Evolutionary conservation across 2,113 vertebrate genomes (phyloP), one percentile per base, ranked within the genome.

Genomic region (Centropus bengalensis): DNA sequence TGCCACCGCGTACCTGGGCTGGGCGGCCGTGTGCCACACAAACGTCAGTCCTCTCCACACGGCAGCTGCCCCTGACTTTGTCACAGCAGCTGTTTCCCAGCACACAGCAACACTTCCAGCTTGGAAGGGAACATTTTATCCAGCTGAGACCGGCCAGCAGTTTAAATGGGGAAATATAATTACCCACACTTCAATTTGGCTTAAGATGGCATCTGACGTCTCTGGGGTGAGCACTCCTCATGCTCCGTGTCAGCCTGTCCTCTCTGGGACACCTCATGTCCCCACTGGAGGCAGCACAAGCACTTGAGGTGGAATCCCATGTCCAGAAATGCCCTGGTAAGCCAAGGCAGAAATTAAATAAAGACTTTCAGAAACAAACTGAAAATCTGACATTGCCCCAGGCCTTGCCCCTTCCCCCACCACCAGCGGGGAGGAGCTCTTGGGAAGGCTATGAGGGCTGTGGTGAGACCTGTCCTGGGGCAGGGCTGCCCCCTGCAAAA

Each of bases 111-210:
- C 66, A 8, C 62, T 91, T 95, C 81, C 85, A 86, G 62, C 84
- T 71, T 85, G 67, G 87, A 92, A 89, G 89, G 87, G 93, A 95
- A 94, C 93, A 89, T 89, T 95, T 94, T 95, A 92, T 94, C 84
- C 95, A 91, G 30, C 71, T 70, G 78, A 92, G 81, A 73, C 40
- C 92, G 81, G 7, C 58, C 21, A 5, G 55, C 75, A 86, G 89
- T 89, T 95, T 92, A 89, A 92, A 94, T 76, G 88, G 68, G 89
- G 91, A 94, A 91, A 86, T 49, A 70, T 94, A 95, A 94, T 95
- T 91, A 85, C 81, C 88, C 78, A 24, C 77, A 55, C 91, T 93
- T 94, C 75, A 79, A 4, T 60, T 73, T 87, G 75, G 91, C 96
- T 94, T 85, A 63, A 77, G 33, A 62, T 73, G 76, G 55, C 73